A percentile compares a stretch with the other conserved stretches of the same genome.
phyloP scores from a whole-genome alignment of 1,140 invertebrate species.

The Parasteatoda tepidariorum region DNA sequence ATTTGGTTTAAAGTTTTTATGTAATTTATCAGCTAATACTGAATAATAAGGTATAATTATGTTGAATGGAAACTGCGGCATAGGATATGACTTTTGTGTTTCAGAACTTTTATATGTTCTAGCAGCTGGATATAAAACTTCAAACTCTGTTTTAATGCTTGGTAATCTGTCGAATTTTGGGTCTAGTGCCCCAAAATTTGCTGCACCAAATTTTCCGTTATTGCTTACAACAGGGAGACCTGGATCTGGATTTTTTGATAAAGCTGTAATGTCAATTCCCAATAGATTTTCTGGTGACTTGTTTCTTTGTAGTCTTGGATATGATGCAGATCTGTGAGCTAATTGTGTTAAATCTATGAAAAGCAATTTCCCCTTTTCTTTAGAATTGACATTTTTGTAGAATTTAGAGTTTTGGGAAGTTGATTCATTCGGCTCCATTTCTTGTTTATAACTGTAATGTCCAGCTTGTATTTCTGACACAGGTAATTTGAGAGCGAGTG shows the following conservation, averaged over 20 bases:
- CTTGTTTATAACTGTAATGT: constrained; percentile 2
- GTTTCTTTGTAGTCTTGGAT: neutral
- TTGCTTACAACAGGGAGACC: constrained; percentile 3
- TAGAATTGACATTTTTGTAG: neutral
- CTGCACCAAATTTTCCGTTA: neutral
- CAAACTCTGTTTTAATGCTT: neutral
- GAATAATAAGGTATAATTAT: constrained; percentile 21
- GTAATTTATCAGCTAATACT: constrained; percentile 16
- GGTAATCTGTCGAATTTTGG: constrained; percentile 25
- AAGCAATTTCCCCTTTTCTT: neutral
- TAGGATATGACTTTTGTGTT: neutral
- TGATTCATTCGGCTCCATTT: neutral
- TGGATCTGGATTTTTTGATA: constrained; percentile 19
- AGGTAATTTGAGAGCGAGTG: too few relatives aligned
- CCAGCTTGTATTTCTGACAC: neutral
- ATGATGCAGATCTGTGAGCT: neutral
- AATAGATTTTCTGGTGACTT: constrained; percentile 5
- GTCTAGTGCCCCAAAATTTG: neutral
- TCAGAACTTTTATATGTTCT: too few relatives aligned
- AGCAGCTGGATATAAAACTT: too few relatives aligned
- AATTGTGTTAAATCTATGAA: constrained; percentile 15
- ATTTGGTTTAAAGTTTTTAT: too few relatives aligned
- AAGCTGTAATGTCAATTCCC: constrained; percentile 30
- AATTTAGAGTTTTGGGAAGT: neutral
- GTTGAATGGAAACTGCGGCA: constrained; percentile 29